phyloP scores from a whole-genome alignment of 2,113 vertebrate genomes.

The Rhizomys pruinosus region DNA sequence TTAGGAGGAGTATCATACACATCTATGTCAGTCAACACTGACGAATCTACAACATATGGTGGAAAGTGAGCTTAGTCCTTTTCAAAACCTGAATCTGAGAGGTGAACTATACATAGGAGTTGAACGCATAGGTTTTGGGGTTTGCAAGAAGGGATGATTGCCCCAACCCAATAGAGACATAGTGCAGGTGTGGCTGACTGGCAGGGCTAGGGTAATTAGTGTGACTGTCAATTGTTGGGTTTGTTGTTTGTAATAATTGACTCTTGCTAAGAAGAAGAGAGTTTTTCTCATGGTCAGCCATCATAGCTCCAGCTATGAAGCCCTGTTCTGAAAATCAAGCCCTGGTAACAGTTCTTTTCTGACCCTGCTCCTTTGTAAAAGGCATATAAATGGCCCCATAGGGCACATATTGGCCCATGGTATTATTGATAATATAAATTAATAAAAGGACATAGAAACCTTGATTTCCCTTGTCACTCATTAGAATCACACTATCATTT shows the following conservation, averaged over 20 bases:
- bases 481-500: neutral
- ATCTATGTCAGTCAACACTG: neutral
- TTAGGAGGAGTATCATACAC: neutral
- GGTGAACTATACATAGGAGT: too few species aligned
- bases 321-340: neutral
- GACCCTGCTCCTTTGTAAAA: neutral
- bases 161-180: neutral
- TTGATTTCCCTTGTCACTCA: neutral
- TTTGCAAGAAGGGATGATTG: neutral
- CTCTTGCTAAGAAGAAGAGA: neutral
- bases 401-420: too few species aligned
- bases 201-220: too few species aligned
- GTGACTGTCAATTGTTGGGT: too few species aligned
- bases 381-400: neutral
- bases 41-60: neutral
- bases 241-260: neutral
- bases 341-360: neutral
- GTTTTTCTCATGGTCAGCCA: too few species aligned
- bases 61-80: neutral
- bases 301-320: neutral
- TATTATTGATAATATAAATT: neutral
- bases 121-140: neutral
- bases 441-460: neutral
- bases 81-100: neutral
- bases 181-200: fast-evolving